phyloP scores from a whole-genome alignment of 2,888 invertebrate species.

The Venustoraphidia nigricollis region DNA sequence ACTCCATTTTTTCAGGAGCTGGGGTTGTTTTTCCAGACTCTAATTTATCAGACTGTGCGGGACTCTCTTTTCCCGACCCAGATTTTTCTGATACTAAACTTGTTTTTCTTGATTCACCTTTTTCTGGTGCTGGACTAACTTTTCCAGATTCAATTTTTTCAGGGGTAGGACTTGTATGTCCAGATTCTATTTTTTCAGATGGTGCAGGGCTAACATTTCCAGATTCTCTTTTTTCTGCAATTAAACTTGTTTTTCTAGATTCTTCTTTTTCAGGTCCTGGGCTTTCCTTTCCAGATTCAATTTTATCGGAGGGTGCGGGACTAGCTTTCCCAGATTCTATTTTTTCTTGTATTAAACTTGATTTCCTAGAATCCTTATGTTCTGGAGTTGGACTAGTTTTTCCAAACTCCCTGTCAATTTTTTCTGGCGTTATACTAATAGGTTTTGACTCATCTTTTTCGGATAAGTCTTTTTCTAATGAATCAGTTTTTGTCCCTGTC shows the following conservation, averaged over 20 bases:
- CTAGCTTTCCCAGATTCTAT: constrained; percentile 2
- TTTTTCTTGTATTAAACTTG: neutral
- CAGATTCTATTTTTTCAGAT: constrained; percentile 7
- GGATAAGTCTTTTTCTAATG: neutral
- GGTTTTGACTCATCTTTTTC: neutral
- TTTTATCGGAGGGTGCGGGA: neutral
- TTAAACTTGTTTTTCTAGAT: constrained; percentile 14
- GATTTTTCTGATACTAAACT: neutral
- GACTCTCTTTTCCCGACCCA: neutral
- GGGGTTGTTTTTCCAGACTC: neutral
- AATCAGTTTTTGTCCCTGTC: neutral
- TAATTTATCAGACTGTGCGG: neutral
- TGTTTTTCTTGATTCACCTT: constrained; percentile 1
- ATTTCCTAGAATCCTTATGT: neutral
- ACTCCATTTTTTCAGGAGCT: neutral
- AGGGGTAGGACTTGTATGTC: constrained; percentile 4
- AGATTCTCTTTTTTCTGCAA: constrained; percentile 1
- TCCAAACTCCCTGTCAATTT: neutral
- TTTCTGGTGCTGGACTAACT: constrained; percentile 6
- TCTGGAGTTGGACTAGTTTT: constrained; percentile 1
- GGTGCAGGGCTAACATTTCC: constrained; percentile 16
- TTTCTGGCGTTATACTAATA: neutral
- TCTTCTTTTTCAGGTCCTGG: constrained; percentile 6
- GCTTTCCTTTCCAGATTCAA: constrained; percentile 3
- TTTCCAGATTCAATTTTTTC: constrained; percentile 5